phyloP scores from a whole-genome alignment of 2,113 vertebrate genomes.

The Bujurquina vittata region DNA sequence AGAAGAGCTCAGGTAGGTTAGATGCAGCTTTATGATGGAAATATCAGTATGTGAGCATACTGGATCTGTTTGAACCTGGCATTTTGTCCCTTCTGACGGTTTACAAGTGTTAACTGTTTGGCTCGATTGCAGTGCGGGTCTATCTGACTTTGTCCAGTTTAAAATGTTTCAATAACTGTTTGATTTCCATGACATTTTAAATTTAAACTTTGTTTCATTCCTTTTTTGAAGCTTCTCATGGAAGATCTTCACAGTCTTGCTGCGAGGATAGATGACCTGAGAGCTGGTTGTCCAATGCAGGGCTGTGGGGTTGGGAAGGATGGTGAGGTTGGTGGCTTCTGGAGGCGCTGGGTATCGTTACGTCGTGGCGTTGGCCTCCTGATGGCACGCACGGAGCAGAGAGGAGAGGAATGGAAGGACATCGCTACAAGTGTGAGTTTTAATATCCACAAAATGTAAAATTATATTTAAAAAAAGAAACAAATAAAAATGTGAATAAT shows the following conservation, averaged over 20 bases:
- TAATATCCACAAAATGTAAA: background rate
- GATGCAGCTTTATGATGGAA: background rate
- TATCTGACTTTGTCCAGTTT: background rate
- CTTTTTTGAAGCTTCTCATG: conserved; percentile 66
- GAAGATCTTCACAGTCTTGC: conserved; percentile 56
- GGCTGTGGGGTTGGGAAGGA: conserved; percentile 67
- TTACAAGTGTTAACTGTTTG: background rate
- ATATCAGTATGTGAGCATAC: background rate
- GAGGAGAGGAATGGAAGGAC: conserved; percentile 87
- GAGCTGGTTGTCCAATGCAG: conserved; percentile 62
- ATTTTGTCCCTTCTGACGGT: background rate
- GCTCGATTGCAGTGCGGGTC: background rate
- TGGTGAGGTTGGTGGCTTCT: conserved; percentile 72
- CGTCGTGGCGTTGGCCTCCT: conserved; percentile 77
- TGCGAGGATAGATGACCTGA: conserved; percentile 60
- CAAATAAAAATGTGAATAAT: background rate
- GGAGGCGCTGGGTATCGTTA: conserved; percentile 84
- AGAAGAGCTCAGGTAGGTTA: conserved; percentile 81
- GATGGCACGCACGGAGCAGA: conserved; percentile 81
- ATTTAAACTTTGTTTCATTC: background rate
- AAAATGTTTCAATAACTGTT: background rate
- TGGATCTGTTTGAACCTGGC: background rate
- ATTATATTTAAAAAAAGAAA: background rate
- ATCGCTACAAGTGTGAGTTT: conserved; percentile 85
- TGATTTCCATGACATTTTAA: background rate